phyloP scores from a whole-genome alignment of 1,140 invertebrate genomes.

The Eulimnadia texana region DNA sequence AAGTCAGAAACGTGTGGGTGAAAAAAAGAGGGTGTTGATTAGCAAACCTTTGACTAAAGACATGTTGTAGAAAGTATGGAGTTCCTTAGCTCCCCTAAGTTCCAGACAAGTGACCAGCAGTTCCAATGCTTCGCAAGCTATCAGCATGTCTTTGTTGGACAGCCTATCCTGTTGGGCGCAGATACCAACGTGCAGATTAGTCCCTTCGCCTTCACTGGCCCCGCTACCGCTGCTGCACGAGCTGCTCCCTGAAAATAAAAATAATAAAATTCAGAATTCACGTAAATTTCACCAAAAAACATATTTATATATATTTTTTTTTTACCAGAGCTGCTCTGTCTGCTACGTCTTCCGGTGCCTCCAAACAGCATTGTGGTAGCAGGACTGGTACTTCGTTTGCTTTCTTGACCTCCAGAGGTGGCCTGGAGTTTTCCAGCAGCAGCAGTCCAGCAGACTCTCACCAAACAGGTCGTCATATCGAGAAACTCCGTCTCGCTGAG shows the following conservation, averaged over 20 bases:
- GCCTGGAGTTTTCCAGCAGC: slow-evolving; percentile 35
- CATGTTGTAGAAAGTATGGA: background rate
- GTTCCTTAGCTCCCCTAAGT: slow-evolving; percentile 22
- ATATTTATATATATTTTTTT: slow-evolving; percentile 10
- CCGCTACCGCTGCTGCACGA: slow-evolving; percentile 29
- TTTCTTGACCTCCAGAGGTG: slow-evolving; percentile 21
- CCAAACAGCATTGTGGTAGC: slow-evolving; percentile 20
- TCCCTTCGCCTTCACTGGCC: slow-evolving; percentile 7
- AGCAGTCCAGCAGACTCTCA: slow-evolving; percentile 36
- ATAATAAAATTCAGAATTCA: background rate
- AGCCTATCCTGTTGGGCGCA: slow-evolving; percentile 31
- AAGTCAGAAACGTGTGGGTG: background rate
- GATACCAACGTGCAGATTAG: slow-evolving; percentile 31
- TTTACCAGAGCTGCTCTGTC: slow-evolving; percentile 36
- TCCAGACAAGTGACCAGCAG: slow-evolving; percentile 36
- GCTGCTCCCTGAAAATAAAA: slow-evolving; percentile 30
- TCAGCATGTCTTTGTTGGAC: slow-evolving; percentile 31
- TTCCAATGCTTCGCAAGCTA: slow-evolving; percentile 35
- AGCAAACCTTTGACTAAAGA: slow-evolving; percentile 12
- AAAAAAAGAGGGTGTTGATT: background rate
- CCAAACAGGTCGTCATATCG: slow-evolving; percentile 33
- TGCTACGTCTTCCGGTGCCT: slow-evolving; percentile 24
- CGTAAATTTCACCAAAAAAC: no score
- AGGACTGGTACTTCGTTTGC: slow-evolving; percentile 27
- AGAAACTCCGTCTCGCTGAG: slow-evolving; percentile 30